A percentile compares a stretch with the other conserved stretches of the same genome.
These are phyloP conservation scores for Cheirogaleus medius DNA, from an alignment of 2,113 vertebrate species.

Conservation along the genomic window DNA sequence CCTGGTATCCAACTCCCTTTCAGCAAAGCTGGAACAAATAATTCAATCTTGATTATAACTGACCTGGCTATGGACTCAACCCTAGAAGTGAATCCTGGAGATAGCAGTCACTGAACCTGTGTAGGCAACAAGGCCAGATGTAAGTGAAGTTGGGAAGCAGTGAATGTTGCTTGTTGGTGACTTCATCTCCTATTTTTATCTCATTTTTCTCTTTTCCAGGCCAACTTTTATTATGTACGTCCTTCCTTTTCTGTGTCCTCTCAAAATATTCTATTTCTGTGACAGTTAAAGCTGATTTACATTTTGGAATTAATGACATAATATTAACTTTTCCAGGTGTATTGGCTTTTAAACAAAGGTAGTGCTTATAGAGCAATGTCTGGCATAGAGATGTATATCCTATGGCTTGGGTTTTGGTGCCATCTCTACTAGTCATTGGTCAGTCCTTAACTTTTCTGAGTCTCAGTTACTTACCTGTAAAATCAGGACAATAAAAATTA, in stretches of 20 bases:
- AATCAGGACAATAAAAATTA: constrained; percentile 28
- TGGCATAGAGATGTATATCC: too few relatives aligned
- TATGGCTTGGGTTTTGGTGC: background rate
- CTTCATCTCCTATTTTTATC: background rate
- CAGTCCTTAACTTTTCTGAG: background rate
- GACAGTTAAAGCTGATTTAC: background rate
- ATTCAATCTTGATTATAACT: background rate
- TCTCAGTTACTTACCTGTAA: background rate
- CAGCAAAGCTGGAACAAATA: constrained; percentile 31
- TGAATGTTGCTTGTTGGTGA: background rate
- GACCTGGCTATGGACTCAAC: background rate
- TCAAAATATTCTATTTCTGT: background rate
- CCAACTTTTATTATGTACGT: background rate
- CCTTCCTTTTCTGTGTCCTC: background rate
- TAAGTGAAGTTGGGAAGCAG: background rate
- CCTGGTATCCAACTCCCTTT: background rate
- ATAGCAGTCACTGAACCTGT: background rate
- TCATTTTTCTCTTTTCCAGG: background rate
- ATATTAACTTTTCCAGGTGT: background rate
- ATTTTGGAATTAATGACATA: background rate
- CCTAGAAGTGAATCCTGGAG: background rate
- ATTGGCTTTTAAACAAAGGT: background rate
- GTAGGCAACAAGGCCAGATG: background rate
- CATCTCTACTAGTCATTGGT: background rate
- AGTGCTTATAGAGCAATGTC: background rate